Conservation (phyloP, 2,888 invertebrate species). For the Drosophila siamana region DNA sequence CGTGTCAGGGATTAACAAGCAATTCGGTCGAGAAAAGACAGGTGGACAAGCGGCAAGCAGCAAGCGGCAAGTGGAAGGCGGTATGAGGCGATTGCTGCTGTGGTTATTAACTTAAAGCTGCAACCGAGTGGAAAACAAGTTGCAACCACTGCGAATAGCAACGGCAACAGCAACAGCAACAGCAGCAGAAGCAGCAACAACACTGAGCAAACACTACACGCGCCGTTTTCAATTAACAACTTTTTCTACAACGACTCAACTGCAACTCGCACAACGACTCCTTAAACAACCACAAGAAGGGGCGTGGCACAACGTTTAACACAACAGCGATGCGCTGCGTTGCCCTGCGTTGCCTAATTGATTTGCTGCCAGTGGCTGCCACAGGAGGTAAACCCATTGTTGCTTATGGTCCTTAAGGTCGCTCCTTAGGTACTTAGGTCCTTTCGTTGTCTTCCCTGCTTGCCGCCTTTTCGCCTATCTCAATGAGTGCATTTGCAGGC, state of each 20-base stretch:
- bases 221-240: slow-evolving; percentile 74
- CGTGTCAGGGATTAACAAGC: slow-evolving; percentile 54
- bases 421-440: slow-evolving; percentile 42
- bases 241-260: slow-evolving; percentile 49
- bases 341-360: slow-evolving; percentile 64
- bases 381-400: slow-evolving; percentile 34
- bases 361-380: slow-evolving; percentile 66
- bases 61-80: neutral
- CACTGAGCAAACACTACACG: slow-evolving; percentile 53
- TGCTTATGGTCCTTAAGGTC: slow-evolving; percentile 45
- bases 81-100: slow-evolving; percentile 19
- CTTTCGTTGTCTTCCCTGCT: slow-evolving; percentile 13
- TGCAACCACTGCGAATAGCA: slow-evolving; percentile 35
- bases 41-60: neutral
- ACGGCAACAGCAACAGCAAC: slow-evolving; percentile 12
- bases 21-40: neutral
- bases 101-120: slow-evolving; percentile 42
- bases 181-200: slow-evolving; percentile 3
- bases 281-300: slow-evolving; percentile 8
- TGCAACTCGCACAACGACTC: slow-evolving; percentile 10
- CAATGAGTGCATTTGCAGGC: neutral
- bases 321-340: slow-evolving; percentile 42
- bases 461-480: neutral
- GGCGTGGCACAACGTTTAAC: slow-evolving; percentile 46
- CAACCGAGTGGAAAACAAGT: slow-evolving; percentile 54